Conservation (phyloP, 1,140 invertebrate genomes). For the Heliconius congener region DNA sequence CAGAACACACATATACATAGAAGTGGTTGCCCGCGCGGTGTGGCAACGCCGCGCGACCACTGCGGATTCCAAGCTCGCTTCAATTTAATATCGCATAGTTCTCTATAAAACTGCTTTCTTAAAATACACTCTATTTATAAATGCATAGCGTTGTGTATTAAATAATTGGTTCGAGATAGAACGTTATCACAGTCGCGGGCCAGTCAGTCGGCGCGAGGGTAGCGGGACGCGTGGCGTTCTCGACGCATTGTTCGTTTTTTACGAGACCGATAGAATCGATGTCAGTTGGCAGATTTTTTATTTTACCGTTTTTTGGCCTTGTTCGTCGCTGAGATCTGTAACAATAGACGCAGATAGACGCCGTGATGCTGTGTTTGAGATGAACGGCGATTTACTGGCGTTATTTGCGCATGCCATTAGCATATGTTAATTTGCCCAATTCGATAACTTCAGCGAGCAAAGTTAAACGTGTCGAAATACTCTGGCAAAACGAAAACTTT, state of each 20-base stretch:
- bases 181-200: conserved; percentile 51
- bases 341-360: conserved; percentile 42
- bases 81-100: conserved; percentile 62
- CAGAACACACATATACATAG: conserved; percentile 78
- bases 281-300: conserved; percentile 81
- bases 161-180: conserved; percentile 22
- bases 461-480: not conserved
- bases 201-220: conserved; percentile 57
- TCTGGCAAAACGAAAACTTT: not conserved
- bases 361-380: not conserved
- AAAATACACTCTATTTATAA: conserved; percentile 37
- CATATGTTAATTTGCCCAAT: not conserved
- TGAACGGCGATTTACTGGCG: not conserved
- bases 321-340: conserved; percentile 49
- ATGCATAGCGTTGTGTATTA: conserved; percentile 24
- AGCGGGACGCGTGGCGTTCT: conserved; percentile 71
- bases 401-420: not conserved
- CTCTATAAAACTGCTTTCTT: conserved; percentile 28
- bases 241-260: conserved; percentile 77
- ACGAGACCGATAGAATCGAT: conserved; percentile 75
- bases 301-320: conserved; percentile 80
- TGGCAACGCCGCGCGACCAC: conserved; percentile 71
- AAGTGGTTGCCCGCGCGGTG: conserved; percentile 61
- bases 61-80: conserved; percentile 71
- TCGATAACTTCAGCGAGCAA: not conserved